Base-by-base conservation (phyloP, 2,888 invertebrate species). In the Lasius platythorax region DNA sequence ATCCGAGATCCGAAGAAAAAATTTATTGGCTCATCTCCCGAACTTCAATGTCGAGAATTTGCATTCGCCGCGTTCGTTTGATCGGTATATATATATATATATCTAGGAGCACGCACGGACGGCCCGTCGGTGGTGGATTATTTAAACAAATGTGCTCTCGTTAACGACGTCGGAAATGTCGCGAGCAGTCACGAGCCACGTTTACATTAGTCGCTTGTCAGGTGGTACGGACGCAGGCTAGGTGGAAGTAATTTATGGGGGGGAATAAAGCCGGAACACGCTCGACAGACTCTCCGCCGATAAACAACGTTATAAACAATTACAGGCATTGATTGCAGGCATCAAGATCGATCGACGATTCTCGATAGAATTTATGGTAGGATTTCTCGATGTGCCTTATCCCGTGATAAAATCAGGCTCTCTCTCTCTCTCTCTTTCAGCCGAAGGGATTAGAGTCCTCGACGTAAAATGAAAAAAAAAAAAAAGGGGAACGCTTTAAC, bases 291-390 rank as follows among this genome's bases (percentile, higher is more conserved):
- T 82, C 64, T 82, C 15, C 63, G 11, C 85, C 53, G 83, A 90
- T 90, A 84, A 90, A 90, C 85, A 90, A 85, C 88, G 87, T 89
- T 89, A 88, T 88, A 89, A 89, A 89, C 89, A 89, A 88, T 89
- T n/a, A n/a, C 84, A 50, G 78, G 73, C 56, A 78, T 84, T 83
- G 88, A 83, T 90, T 89, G 83, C 87, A 73, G 56, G 66, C 53
- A 23, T 61, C 64, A 82, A 70, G 76, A 82, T 86, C 70, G 74
- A 73, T 81, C 12, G 56, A 11, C 68, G 78, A 70, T 78, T 70
- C 30, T 1, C 56, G 30, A 8, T 53, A n/a, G 15, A 30, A 78
- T 78, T 78, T 78, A 78, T 58, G 23, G 56, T 28, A 8, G 46
- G 61, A 73, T 50, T 81, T 81, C 61, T 46, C 33, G 37, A 2